Percentiles rank a stretch among this genome's conserved stretches.
Evolutionary conservation across 1,140 invertebrate genomes (phyloP).

Genomic region (Ceratitis capitata): DNA sequence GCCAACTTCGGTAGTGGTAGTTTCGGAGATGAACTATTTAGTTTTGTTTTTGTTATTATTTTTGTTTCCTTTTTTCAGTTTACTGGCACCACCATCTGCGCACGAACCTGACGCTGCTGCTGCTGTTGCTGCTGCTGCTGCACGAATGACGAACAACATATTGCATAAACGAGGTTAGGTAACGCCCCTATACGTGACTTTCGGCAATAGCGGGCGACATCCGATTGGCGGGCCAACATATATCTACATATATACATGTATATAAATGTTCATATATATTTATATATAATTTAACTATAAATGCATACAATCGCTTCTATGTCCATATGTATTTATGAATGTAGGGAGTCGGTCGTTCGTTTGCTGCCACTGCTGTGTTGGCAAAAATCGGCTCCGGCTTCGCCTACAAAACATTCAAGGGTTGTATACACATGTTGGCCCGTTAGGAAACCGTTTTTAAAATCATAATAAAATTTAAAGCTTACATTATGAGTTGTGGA

Average conservation of each 20-base stretch:
- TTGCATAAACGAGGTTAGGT: constrained; percentile 41
- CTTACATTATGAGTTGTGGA: background rate
- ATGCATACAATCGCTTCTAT: background rate
- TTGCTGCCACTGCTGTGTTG: background rate
- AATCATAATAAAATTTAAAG: background rate
- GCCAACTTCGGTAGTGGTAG: background rate
- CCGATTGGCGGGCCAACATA: background rate
- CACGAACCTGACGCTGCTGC: constrained; percentile 13
- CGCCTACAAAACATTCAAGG: constrained; percentile 29
- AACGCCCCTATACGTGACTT: constrained; percentile 39
- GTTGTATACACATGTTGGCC: background rate
- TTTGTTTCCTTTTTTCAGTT: background rate
- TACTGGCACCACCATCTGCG: constrained; percentile 14
- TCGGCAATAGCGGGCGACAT: constrained; percentile 20
- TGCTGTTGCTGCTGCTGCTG: too few relatives aligned
- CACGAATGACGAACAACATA: constrained; percentile 10
- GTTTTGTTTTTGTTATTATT: background rate
- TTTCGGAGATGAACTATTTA: background rate
- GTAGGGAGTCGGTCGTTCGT: background rate
- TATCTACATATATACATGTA: background rate
- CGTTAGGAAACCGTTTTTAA: background rate
- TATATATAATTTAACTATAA: constrained; percentile 31
- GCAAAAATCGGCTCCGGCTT: background rate
- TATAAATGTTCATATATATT: background rate
- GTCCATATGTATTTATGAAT: too few relatives aligned